These are phyloP conservation scores for Drosophila albomicans DNA, from an alignment of 1,140 invertebrate genomes.

Conservation along the genomic window DNA sequence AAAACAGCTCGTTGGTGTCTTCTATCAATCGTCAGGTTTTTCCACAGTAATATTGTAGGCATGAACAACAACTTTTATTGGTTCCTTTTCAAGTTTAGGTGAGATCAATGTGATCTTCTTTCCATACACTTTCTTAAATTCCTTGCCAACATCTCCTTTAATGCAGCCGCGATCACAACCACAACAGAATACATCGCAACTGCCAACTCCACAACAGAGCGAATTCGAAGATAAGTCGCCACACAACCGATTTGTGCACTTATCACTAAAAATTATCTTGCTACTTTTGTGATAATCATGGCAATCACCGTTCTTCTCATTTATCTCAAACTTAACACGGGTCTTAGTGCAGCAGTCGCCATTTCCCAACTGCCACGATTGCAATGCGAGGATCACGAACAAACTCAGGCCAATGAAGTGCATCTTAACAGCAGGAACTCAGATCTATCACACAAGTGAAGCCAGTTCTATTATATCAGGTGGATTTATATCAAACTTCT, in stretches of 20 bases:
- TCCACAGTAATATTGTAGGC: too few relatives aligned
- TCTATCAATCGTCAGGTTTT: too few relatives aligned
- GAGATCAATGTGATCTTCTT: not conserved
- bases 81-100: not conserved
- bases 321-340: not conserved
- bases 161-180: not conserved
- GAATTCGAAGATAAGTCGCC: not conserved
- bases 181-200: slow-evolving; percentile 22
- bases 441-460: too few relatives aligned
- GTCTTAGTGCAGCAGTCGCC: not conserved
- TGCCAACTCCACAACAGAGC: slow-evolving; percentile 10
- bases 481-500: too few relatives aligned
- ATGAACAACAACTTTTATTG: too few relatives aligned
- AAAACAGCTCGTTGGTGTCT: too few relatives aligned
- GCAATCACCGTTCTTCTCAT: not conserved
- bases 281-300: not conserved
- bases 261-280: not conserved
- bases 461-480: too few relatives aligned
- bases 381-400: not conserved
- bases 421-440: not conserved
- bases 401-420: not conserved
- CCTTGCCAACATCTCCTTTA: not conserved
- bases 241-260: not conserved
- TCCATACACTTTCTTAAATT: not conserved
- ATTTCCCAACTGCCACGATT: not conserved